Evolutionary conservation across 2,113 vertebrate genomes (phyloP), one percentile per base, ranked within the genome.

Genomic region (Redunca redunca): DNA sequence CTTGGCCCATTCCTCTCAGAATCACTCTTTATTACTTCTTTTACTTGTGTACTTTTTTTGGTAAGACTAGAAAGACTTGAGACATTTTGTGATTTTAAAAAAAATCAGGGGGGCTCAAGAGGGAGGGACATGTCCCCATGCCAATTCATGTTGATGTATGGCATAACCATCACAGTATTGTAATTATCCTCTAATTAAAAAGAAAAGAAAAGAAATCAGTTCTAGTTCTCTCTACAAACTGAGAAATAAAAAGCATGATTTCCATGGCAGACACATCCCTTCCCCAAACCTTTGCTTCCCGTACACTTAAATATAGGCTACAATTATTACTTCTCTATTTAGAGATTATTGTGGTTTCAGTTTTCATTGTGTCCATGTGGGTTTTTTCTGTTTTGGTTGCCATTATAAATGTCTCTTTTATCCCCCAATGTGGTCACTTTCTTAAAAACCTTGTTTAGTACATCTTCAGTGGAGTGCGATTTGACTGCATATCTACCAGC

Each of bases 341-440:
- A 98, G 91, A 97, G 97, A 97, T 95, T 97, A 87, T 94, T 98
- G 98, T 98, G 97, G 98, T 98, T 98, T 98, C 97, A 88, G 97
- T 98, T 98, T 98, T 96, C 98, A 97, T 97, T 98, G 97, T 89
- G 96, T 98, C 98, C 98, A 98, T 97, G 98, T 98, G 98, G 83
- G 85, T 97, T 97, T 93, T 97, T 98, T 97, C 97, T 97, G 95
- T 98, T 98, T 98, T 87, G 92, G 92, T 98, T 98, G 92, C 96
- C 95, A 95, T 98, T 92, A 98, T 98, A 97, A 96, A 96, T 98
- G 97, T 97, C 71, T 1, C 94, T 97, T 98, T 98, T 97, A 97
- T 96, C 91, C 97, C 98, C 95, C 86, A 93, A 86, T 94, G 84
- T 95, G 94, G 96, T 98, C 4, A 0, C 82, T 98, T 97, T 97